Percentiles rank a stretch among this genome's conserved stretches.
These are phyloP conservation scores for Epizoanthus ramosus DNA, from an alignment of 92 coral and sea anemone genomes.

Conservation along the genomic window DNA sequence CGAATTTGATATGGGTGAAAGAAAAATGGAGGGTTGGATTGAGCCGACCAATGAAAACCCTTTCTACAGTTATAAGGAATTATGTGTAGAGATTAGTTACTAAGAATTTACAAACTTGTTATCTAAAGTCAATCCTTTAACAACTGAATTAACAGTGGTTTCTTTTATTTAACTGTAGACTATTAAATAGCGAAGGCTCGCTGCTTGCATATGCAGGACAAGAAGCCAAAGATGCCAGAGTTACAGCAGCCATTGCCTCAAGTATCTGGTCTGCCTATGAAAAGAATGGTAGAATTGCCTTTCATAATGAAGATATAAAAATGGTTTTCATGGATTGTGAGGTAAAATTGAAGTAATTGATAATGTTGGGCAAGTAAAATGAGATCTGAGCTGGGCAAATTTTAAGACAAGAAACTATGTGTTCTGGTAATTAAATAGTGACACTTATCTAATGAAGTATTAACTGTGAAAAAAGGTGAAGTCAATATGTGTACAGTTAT, in stretches of 20 bases:
- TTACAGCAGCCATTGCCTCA: slow-evolving; percentile 98
- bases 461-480: too few relatives aligned
- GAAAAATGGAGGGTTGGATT: not conserved
- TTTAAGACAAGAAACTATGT: not conserved
- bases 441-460: too few relatives aligned
- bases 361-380: too few relatives aligned
- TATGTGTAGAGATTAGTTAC: not conserved
- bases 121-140: too few relatives aligned
- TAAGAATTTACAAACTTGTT: not conserved
- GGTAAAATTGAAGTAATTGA: slow-evolving; percentile 46
- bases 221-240: slow-evolving; percentile 92
- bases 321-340: slow-evolving; percentile 98
- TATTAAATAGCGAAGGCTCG: slow-evolving; percentile 89
- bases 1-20: too few relatives aligned
- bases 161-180: slow-evolving; percentile 41
- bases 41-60: not conserved
- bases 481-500: too few relatives aligned
- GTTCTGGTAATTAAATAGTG: too few relatives aligned
- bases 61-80: not conserved
- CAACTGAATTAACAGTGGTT: not conserved
- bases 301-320: slow-evolving; percentile 86
- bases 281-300: slow-evolving; percentile 87
- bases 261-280: slow-evolving; percentile 99
- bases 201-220: slow-evolving; percentile 91
- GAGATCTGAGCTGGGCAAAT: too few relatives aligned